Evolutionary conservation across 1,140 invertebrate species (phyloP), one percentile per base, ranked within the genome.

Genomic region (Meloidogyne exigua): DNA sequence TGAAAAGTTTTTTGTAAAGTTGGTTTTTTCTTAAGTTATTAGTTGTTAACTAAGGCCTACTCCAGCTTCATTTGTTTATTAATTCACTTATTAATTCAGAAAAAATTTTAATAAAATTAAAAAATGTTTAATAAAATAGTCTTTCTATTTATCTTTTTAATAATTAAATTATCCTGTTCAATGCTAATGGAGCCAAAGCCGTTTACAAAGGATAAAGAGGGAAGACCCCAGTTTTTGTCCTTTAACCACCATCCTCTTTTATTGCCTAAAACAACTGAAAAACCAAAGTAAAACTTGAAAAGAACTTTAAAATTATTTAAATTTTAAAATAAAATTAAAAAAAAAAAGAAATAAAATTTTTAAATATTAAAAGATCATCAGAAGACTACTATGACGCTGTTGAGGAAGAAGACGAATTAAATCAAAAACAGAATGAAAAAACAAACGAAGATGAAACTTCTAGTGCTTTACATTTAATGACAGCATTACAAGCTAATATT

Each of bases 381-480:
- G 49, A 57, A 57, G 49, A 57, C 18, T 57, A 57, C n/a, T 57
- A 57, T n/a, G 49, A 57, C 9, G 49, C 49, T n/a, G 5, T 57
- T 57, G n/a, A 57, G 7, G 49, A 57, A n/a, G 49, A 57, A 1
- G 49, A 57, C 1, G 49, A 57, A 57, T 57, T n/a, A n/a, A n/a
- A 57, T 5, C 18, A 57, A 57, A 57, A 57, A n/a, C n/a, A n/a
- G n/a, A n/a, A n/a, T n/a, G 49, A 18, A 57, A 57, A 57, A n/a
- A n/a, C 4, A n/a, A 18, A 57, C n/a, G 49, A 57, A 57, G 49
- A 57, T n/a, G 49, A 57, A 1, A 18, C 13, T n/a, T n/a, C 49
- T 57, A n/a, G 49, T 9, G 49, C 49, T n/a, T 57, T 57, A 57
- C 49, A 57, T 57, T 57, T 57, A 57, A 57, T 57, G 49, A 57